phyloP scores from a whole-genome alignment of 2,797 vertebrate genomes.

The Syngnathus acus region DNA sequence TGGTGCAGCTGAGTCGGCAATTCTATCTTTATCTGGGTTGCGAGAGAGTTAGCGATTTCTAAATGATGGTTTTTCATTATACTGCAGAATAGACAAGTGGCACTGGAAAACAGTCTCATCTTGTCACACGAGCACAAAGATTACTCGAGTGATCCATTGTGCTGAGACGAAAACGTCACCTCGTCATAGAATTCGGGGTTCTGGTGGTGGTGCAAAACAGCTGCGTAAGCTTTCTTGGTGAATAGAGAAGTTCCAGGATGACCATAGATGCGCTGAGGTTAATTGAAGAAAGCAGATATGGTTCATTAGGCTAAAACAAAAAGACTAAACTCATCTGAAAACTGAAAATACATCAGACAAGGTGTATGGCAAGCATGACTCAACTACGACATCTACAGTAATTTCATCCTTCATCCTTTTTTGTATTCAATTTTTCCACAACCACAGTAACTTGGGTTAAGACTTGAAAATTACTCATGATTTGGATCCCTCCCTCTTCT shows the following conservation, averaged over 20 bases:
- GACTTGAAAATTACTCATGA: not conserved
- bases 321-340: not conserved
- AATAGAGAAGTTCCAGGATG: conserved; percentile 83
- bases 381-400: too few relatives aligned
- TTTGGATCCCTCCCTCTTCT: not conserved
- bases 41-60: conserved; percentile 17
- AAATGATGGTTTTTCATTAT: conserved; percentile 7
- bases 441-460: not conserved
- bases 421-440: too few relatives aligned
- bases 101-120: not conserved
- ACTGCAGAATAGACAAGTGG: conserved; percentile 7
- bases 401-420: too few relatives aligned
- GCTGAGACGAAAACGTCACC: conserved; percentile 55
- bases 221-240: conserved; percentile 79
- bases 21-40: conserved; percentile 86
- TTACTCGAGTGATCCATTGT: not conserved
- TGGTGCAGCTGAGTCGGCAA: conserved; percentile 90
- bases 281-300: not conserved
- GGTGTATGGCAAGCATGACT: too few relatives aligned
- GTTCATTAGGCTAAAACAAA: not conserved
- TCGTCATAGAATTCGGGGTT: conserved; percentile 97
- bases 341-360: too few relatives aligned
- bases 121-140: not conserved
- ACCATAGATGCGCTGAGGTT: conserved; percentile 85
- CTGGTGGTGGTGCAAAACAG: conserved; percentile 93